Base-by-base conservation (phyloP, 2,113 vertebrate species). In the Glaucidium brasilianum region DNA sequence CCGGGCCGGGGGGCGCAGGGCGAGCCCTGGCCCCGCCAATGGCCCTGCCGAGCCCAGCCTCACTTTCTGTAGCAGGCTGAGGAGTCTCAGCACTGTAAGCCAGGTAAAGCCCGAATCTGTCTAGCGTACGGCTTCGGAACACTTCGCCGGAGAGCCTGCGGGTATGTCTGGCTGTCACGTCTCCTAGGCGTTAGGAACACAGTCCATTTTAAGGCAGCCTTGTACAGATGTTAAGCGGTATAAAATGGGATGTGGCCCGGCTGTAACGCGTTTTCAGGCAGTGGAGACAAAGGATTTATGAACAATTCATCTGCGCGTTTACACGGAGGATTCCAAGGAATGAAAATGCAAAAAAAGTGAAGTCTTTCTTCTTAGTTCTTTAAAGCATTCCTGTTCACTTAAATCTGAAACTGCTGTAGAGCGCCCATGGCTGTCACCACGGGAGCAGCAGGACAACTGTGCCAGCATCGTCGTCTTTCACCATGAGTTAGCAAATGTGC, bases 61-160 rank as follows among this genome's bases (percentile, higher is more conserved):
- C 17, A 15, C 5, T 9, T 4, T 6, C 12, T 6, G 39, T 3
- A 11, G 50, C 25, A 5, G 3, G 20, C 21, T 4, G 53, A 18
- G 32, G 15, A 25, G 47, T 3, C 30, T 3, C 34, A 4, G 59
- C 64, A 6, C 32, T 8, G 18, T 9, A 3, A 5, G 67, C 16
- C 2, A 9, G 17, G 29, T 10, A 10, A 21, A 53, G 9, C 29
- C 37, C 25, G 3, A 25, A 5, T 23, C 34, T 6, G 0, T 4
- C 45, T 27, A 30, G 15, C n/a, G n/a, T 3, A 5, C 35, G 6
- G 62, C 43, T 11, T 32, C 32, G 22, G 23, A 9, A 47, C 18
- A 3, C 20, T 0, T 1, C 2, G 47, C 14, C 21, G 1, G 39
- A 7, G 53, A 34, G 37, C 41, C 39, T 4, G 5, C 8, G 3